Evolutionary conservation across 2,888 invertebrate genomes (phyloP).

Genomic region (Cosmorhoe ocellata): DNA sequence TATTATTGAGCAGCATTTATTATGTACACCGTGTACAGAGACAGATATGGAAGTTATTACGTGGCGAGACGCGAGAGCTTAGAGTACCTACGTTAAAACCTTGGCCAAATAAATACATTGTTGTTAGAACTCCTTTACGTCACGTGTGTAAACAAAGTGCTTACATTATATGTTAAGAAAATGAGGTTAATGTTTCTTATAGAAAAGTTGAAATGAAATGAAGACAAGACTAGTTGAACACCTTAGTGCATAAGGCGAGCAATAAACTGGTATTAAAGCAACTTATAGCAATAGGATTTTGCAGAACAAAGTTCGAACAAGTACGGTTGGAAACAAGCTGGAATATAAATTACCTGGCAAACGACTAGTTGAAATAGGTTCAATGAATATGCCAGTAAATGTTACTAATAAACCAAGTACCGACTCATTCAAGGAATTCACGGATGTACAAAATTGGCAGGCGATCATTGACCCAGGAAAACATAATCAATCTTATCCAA

Average conservation of each 20-base stretch:
- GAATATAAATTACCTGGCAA: not conserved
- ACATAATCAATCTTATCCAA: not conserved
- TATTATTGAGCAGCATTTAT: slow-evolving; percentile 46
- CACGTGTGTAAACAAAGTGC: slow-evolving; percentile 48
- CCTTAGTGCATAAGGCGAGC: not conserved
- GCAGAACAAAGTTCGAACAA: no score
- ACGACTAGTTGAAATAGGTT: not conserved
- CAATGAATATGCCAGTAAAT: no score
- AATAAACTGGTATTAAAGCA: not conserved
- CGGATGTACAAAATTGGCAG: not conserved
- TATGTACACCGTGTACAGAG: slow-evolving; percentile 50
- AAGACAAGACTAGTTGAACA: slow-evolving; percentile 1
- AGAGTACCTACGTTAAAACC: slow-evolving; percentile 57
- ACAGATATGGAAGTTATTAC: slow-evolving; percentile 55
- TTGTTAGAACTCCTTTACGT: slow-evolving; percentile 50
- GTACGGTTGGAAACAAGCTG: not conserved
- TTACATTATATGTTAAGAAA: slow-evolving; percentile 33
- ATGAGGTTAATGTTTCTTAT: slow-evolving; percentile 39
- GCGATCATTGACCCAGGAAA: not conserved
- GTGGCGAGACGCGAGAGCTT: slow-evolving; percentile 48
- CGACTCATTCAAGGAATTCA: not conserved
- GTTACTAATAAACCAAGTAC: not conserved
- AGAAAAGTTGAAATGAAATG: slow-evolving; percentile 16
- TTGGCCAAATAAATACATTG: slow-evolving; percentile 61
- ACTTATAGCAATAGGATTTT: not conserved